phyloP scores from a whole-genome alignment of 2,888 invertebrate species.

The Conus canariensis region DNA sequence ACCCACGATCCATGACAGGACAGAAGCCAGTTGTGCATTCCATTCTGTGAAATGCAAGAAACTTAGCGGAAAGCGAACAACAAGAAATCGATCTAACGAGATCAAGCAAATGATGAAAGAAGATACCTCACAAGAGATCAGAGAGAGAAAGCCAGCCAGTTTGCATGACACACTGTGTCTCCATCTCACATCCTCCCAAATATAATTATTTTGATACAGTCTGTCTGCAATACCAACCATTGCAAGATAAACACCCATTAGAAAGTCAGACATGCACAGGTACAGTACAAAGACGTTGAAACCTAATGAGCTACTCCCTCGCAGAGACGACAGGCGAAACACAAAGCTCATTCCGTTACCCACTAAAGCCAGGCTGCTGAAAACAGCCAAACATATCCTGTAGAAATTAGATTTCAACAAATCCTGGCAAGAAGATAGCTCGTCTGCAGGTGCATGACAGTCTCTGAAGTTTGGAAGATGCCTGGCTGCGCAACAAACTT shows the following conservation, averaged over 20 bases:
- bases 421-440: slow-evolving; percentile 58
- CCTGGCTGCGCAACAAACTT: slow-evolving; percentile 8
- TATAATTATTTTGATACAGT: neutral
- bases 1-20: too few species aligned
- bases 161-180: neutral
- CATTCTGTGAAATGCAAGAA: too few species aligned
- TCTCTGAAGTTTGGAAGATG: neutral
- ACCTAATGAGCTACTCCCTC: neutral
- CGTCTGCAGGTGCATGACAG: slow-evolving; percentile 50
- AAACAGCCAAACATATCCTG: slow-evolving; percentile 52
- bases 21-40: too few species aligned
- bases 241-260: neutral
- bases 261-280: neutral
- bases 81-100: too few species aligned
- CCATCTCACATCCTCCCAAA: neutral
- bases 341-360: slow-evolving; percentile 54
- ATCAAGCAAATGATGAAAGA: neutral
- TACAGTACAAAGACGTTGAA: neutral
- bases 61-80: too few species aligned
- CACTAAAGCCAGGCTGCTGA: slow-evolving; percentile 50
- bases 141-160: neutral
- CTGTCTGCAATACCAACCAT: neutral
- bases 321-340: slow-evolving; percentile 49
- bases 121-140: neutral
- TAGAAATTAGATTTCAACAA: slow-evolving; percentile 54